A percentile compares a stretch with the other conserved stretches of the same genome.
phyloP scores from a whole-genome alignment of 2,797 vertebrate species.

The Arrhamphus sclerolepis region DNA sequence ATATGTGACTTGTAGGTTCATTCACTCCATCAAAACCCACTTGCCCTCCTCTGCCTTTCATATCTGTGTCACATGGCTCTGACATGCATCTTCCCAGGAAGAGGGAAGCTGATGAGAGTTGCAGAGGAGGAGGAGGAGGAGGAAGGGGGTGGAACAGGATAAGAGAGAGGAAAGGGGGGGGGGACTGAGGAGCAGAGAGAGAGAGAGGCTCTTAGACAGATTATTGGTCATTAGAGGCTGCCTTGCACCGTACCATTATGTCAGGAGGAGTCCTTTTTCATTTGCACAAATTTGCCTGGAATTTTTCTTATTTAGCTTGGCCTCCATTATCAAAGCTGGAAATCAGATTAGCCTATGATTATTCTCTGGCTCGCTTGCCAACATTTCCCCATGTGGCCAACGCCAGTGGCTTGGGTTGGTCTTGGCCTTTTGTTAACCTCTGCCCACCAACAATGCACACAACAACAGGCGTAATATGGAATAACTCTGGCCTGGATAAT shows the following conservation, averaged over 20 bases:
- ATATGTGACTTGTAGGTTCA: no score
- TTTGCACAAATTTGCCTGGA: conserved; percentile 99
- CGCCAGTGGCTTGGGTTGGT: conserved; percentile 67
- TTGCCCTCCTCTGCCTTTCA: conserved; percentile 3
- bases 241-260: conserved; percentile 97
- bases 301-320: conserved; percentile 98
- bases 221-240: conserved; percentile 99
- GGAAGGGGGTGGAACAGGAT: conserved; percentile 43
- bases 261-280: conserved; percentile 99
- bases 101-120: conserved; percentile 60
- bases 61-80: conserved; percentile 37
- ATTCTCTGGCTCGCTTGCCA: conserved; percentile 93
- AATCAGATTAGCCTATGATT: conserved; percentile 99
- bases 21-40: no score
- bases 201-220: conserved; percentile 92
- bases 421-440: conserved; percentile 77
- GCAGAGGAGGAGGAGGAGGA: conserved; percentile 24
- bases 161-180: conserved; percentile 63
- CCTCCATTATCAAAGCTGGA: conserved; percentile 99
- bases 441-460: conserved; percentile 66
- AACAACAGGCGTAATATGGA: conserved; percentile 56
- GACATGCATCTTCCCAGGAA: conserved; percentile 45
- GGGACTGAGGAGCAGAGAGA: conserved; percentile 53
- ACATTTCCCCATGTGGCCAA: conserved; percentile 88
- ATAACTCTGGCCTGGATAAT: conserved; percentile 50